Conservation (phyloP, 2,797 vertebrate species). For the Neomorphus geoffroyi region DNA sequence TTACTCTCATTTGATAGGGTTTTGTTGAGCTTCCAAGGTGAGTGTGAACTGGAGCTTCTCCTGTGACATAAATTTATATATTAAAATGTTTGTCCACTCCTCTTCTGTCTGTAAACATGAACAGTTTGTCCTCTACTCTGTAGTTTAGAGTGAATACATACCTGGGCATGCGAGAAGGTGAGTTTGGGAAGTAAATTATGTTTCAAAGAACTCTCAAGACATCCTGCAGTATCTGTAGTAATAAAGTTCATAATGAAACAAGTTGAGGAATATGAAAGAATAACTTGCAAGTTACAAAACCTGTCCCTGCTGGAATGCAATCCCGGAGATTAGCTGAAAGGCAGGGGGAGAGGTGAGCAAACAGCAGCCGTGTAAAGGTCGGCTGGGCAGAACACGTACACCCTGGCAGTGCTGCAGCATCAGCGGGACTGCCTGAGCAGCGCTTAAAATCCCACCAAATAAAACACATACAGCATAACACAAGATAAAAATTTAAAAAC, state of each 20-base stretch:
- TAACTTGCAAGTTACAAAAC: background rate
- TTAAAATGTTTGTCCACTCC: background rate
- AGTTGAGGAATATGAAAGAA: background rate
- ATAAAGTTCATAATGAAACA: background rate
- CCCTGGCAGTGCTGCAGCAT: background rate
- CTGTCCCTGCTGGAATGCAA: background rate
- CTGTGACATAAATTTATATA: background rate
- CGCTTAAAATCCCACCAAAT: background rate
- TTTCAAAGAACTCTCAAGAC: background rate
- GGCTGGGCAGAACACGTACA: background rate
- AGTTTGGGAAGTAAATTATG: background rate
- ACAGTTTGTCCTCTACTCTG: background rate
- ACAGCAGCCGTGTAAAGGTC: slow-evolving; percentile 41
- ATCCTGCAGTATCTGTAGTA: background rate
- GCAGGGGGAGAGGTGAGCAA: slow-evolving; percentile 24
- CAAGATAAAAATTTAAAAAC: background rate
- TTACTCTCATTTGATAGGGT: background rate
- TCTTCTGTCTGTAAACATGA: background rate
- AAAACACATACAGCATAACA: rapidly evolving
- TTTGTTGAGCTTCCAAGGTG: background rate
- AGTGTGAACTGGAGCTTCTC: background rate
- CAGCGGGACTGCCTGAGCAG: rapidly evolving
- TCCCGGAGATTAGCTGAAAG: background rate
- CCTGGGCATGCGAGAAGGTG: background rate
- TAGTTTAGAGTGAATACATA: background rate